Evolutionary conservation across 2,113 vertebrate genomes (phyloP), one percentile per base, ranked within the genome.

Genomic region (Stegastes partitus): DNA sequence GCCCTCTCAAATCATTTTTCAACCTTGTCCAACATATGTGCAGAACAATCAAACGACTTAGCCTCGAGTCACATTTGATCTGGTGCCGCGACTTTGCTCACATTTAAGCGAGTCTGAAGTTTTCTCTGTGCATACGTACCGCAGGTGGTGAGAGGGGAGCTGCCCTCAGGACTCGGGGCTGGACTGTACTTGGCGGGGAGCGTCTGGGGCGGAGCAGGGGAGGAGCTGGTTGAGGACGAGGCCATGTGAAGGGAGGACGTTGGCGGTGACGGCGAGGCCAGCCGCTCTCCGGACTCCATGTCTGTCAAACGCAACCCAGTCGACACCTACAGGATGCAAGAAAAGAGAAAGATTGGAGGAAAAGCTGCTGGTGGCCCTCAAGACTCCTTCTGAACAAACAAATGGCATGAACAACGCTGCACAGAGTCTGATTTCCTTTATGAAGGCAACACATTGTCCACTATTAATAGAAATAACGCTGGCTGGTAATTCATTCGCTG

Each of bases 241-340:
- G 93, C 92, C 72, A 93, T 86, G 77, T 94, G 92, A 90, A 94
- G 70, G 64, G 93, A 88, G 74, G 95, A 94, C 23, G 94, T 94
- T 79, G 89, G 87, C 10, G 95, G 87, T 3, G 95, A 92, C 50
- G 94, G 81, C 31, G 91, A 91, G 31, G 93, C 89, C 92, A 97
- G 89, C 87, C 93, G 91, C 93, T 97, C 96, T 88, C 94, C 96
- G 92, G 97, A 96, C 95, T 98, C 97, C 97, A 98, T 98, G 91
- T 93, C 98, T 98, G 61, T 19, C 78, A 90, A 90, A 92, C 45
- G 90, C 80, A 87, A 90, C 77, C 68, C 72, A 85, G 73, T 86
- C 75, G 92, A 84, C 21, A 72, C 68, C 68, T 78, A 54, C 39
- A 87, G 61, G 61, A 81, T 22, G 47, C 25, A 67, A 25, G 16